Evolutionary conservation across 2,888 invertebrate species (phyloP).

Genomic region (Dione juno): DNA sequence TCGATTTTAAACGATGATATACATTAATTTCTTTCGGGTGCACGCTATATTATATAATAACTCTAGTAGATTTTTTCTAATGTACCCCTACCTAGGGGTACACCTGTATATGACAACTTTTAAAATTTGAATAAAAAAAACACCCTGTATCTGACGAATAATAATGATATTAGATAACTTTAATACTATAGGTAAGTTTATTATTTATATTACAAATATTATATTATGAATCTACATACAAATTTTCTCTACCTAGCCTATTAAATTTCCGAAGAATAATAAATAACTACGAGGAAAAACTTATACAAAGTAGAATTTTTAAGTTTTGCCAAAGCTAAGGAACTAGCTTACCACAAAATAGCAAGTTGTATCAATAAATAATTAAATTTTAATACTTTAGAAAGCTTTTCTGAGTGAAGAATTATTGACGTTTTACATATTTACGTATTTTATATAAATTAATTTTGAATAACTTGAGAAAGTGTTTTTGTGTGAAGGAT

Average conservation of each 20-base stretch:
- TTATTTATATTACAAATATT: neutral
- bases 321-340: slow-evolving; percentile 13
- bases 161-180: too few relatives aligned
- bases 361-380: slow-evolving; percentile 19
- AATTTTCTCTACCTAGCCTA: slow-evolving; percentile 1
- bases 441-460: neutral
- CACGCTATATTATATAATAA: too few relatives aligned
- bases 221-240: neutral
- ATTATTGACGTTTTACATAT: neutral
- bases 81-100: too few relatives aligned
- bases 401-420: slow-evolving; percentile 15
- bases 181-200: neutral
- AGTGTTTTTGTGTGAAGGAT: neutral
- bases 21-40: too few relatives aligned
- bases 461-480: neutral
- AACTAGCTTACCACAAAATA: slow-evolving; percentile 25
- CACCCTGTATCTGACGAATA: too few relatives aligned
- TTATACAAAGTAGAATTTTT: slow-evolving; percentile 16
- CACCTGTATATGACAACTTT: too few relatives aligned
- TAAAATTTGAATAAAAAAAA: too few relatives aligned
- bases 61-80: too few relatives aligned
- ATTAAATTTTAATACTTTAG: slow-evolving; percentile 10
- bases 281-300: slow-evolving; percentile 14
- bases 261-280: slow-evolving; percentile 13
- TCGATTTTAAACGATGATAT: too few relatives aligned